These are phyloP conservation scores for Bombyx huttoni DNA, from an alignment of 2,888 invertebrate species.

Conservation along the genomic window DNA sequence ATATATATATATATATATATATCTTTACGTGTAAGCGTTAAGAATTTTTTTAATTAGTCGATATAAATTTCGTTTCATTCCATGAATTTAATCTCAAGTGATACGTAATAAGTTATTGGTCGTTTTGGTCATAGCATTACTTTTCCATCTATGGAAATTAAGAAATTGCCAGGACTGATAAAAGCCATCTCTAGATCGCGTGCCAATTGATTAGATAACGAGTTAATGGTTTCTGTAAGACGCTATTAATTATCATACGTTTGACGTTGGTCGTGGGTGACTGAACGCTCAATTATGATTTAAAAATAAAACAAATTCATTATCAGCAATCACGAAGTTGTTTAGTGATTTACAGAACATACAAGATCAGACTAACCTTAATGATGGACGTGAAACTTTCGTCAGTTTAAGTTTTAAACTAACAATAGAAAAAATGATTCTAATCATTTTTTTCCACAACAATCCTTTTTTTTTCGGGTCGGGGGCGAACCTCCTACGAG, in stretches of 20 bases:
- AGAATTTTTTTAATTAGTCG: too few species aligned
- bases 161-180: neutral
- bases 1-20: too few species aligned
- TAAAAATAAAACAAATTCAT: neutral
- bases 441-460: too few species aligned
- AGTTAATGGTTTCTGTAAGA: neutral
- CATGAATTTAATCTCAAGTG: too few species aligned
- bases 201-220: conserved; percentile 1
- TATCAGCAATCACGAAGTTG: neutral
- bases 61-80: too few species aligned
- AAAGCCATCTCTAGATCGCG: conserved; percentile 1
- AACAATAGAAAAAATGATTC: too few species aligned
- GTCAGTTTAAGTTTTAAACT: too few species aligned
- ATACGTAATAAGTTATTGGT: too few species aligned
- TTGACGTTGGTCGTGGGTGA: neutral
- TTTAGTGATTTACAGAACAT: neutral
- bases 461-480: too few species aligned
- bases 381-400: neutral
- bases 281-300: neutral
- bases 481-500: too few species aligned
- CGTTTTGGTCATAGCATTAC: too few species aligned
- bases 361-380: neutral
- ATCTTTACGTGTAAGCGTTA: too few species aligned
- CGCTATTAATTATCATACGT: neutral
- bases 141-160: neutral